Evolutionary conservation across 2,888 invertebrate genomes (phyloP).

Genomic region (Petrolisthes manimaculis): DNA sequence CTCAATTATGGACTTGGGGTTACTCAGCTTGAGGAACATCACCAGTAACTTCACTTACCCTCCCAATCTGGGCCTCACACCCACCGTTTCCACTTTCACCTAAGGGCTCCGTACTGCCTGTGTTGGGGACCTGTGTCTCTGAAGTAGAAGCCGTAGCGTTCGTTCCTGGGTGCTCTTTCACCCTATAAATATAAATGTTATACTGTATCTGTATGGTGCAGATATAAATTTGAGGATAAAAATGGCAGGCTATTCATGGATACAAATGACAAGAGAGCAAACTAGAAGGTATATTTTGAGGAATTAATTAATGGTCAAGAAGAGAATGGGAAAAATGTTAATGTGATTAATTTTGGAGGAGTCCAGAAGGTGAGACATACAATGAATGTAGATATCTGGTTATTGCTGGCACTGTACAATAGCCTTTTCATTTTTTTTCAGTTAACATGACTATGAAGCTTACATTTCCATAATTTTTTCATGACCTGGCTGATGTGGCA

Average conservation of each 20-base stretch:
- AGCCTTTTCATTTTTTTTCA: no score
- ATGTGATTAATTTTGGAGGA: no score
- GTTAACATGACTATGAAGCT: no score
- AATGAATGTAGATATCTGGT: no score
- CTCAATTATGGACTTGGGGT: background rate
- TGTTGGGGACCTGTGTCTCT: constrained; percentile 2
- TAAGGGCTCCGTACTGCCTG: constrained; percentile 50
- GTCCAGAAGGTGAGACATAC: no score
- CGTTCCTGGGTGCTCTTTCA: background rate
- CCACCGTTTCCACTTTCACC: constrained; percentile 35
- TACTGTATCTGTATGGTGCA: background rate
- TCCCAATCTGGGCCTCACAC: constrained; percentile 45
- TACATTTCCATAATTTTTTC: no score
- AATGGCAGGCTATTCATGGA: background rate
- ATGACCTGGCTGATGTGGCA: no score
- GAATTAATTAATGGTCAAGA: background rate
- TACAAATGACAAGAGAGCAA: no score
- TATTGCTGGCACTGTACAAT: no score
- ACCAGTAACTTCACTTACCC: background rate
- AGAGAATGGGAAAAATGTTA: no score
- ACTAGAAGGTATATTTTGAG: no score
- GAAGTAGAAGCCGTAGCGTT: background rate
- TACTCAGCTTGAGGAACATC: background rate
- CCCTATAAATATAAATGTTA: background rate
- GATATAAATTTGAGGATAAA: background rate